Evolutionary conservation across 1,140 invertebrate species (phyloP), one percentile per base, ranked within the genome.

Genomic region (Macrocentrus cingulum): DNA sequence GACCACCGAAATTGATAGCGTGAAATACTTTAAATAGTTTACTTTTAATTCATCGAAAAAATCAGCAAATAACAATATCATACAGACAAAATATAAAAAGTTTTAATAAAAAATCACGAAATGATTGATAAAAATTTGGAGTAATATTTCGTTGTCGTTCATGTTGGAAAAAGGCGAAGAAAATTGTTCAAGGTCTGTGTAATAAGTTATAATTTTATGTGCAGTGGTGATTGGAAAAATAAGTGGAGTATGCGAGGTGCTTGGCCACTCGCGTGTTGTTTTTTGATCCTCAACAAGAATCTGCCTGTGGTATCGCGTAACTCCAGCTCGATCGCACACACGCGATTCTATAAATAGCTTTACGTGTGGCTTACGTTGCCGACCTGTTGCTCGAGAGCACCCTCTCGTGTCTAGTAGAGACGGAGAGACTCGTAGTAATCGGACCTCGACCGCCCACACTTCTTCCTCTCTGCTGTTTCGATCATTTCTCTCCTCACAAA

Each of bases 331-430:
- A 56, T 56, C 44, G 29, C 41, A 56, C 54, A n/a, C n/a, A 70
- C 65, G 64, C 69, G 68, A 65, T 63, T 70, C 65, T 76, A 75
- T 75, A 76, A 76, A 75, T 75, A 74, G 71, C 66, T 62, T 39
- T 46, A 50, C 4, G 18, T 46, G 46, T 60, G 63, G 59, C 20
- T 39, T 42, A 53, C 57, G 51, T 60, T 61, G 68, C 67, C 68
- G 72, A 75, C 72, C 74, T 76, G 73, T 75, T 76, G 74, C 74
- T 68, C 67, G 67, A 50, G 45, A 4, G 15, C 16, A 62, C 68
- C 69, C 67, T 69, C 70, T 70, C 72, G 70, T 71, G 67, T 23
- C 3, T 2, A 44, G 19, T 2, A 16, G 9, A 69, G 70, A 71
- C 69, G 62, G 56, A 62, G 64, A 71, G 67, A 66, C 67, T 68